Conservation (phyloP, 92 coral and sea anemone genomes). For the Palythoa caribaeorum region DNA sequence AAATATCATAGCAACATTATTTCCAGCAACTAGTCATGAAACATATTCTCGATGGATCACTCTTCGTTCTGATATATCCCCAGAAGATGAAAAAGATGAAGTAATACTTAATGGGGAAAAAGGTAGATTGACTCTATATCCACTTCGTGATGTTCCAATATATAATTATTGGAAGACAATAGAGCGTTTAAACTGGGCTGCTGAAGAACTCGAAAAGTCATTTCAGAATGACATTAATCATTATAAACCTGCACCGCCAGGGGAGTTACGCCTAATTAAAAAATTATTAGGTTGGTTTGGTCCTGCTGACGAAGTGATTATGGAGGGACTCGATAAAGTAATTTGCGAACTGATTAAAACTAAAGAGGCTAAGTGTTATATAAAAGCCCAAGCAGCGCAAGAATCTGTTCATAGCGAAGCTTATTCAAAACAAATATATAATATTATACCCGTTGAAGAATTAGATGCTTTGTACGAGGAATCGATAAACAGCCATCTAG, state of each 20-base stretch:
- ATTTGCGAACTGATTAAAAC: not conserved
- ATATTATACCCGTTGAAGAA: not conserved
- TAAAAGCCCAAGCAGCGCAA: not conserved
- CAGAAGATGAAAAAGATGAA: conserved; percentile 1
- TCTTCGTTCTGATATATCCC: no score
- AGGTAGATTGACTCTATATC: not conserved
- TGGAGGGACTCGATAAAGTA: conserved; percentile 1
- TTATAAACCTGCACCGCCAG: not conserved
- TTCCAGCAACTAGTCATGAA: no score
- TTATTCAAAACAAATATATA: not conserved
- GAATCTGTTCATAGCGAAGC: not conserved
- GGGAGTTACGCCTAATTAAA: not conserved
- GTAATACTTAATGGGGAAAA: not conserved
- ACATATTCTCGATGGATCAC: no score
- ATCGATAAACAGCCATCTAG: not conserved
- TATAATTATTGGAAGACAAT: not conserved
- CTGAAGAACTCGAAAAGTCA: not conserved
- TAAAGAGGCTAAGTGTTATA: not conserved
- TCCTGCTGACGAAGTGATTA: not conserved
- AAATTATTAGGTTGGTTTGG: conserved; percentile 2
- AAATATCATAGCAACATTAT: no score
- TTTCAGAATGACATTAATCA: not conserved
- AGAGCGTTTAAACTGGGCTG: not conserved
- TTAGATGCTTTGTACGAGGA: not conserved
- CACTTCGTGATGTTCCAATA: not conserved